Evolutionary conservation across 1,140 invertebrate genomes (phyloP).

Genomic region (Bombus consobrinus): DNA sequence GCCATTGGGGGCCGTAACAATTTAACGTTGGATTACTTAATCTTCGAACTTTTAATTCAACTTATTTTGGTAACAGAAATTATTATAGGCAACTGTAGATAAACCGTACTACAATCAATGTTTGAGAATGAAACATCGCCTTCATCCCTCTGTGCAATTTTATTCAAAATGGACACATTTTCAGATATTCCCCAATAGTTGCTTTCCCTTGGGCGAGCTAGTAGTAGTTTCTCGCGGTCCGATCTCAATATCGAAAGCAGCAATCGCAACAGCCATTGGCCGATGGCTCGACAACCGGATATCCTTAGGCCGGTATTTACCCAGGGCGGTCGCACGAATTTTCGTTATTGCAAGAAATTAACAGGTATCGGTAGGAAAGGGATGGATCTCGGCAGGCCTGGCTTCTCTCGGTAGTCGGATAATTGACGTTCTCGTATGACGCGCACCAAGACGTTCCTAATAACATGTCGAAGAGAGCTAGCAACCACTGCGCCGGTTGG

Average conservation of each 20-base stretch:
- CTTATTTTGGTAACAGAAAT: too few relatives aligned
- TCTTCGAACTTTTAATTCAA: too few relatives aligned
- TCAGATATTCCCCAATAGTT: not conserved
- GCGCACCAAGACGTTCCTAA: slow-evolving; percentile 36
- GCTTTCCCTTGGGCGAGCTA: too few relatives aligned
- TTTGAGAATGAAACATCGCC: too few relatives aligned
- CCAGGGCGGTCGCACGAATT: slow-evolving; percentile 10
- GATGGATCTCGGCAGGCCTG: not conserved
- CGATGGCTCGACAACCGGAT: not conserved
- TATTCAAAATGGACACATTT: not conserved
- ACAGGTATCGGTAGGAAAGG: slow-evolving; percentile 20
- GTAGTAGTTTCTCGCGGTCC: not conserved
- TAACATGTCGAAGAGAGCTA: slow-evolving; percentile 41
- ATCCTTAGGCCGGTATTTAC: not conserved
- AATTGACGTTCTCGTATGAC: slow-evolving; percentile 53
- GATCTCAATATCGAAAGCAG: not conserved
- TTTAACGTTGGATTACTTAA: too few relatives aligned
- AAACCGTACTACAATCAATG: too few relatives aligned
- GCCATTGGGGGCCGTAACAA: too few relatives aligned
- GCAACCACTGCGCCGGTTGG: slow-evolving; percentile 8
- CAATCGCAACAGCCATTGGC: too few relatives aligned
- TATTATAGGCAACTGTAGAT: fast-evolving
- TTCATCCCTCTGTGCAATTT: too few relatives aligned
- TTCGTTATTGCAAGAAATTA: slow-evolving; percentile 35
- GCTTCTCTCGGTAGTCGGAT: slow-evolving; percentile 42